Evolutionary conservation across 2,113 vertebrate genomes (phyloP), one percentile per base, ranked within the genome.

Genomic region (Sorex fumeus): DNA sequence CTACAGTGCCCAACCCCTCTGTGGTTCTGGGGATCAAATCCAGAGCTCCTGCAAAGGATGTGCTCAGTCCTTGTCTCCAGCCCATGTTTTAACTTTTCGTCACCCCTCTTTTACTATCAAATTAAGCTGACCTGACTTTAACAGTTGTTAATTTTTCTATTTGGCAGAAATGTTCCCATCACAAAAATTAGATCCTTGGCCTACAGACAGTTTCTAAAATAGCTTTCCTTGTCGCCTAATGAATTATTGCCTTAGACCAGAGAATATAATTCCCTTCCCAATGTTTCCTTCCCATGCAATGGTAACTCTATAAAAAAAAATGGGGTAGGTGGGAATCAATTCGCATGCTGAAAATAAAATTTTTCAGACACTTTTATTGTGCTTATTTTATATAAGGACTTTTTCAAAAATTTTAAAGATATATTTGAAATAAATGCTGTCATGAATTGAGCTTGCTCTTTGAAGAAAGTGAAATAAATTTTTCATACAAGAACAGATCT

Each of bases 141-240:
- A 60, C 57, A 60, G 18, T 6, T 60, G 2, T 23, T 60, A 60
- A 60, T 60, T 23, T 60, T 60, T 60, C 18, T 60, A 60, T 60
- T 60, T 60, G 57, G 57, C 21, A 23, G 57, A 60, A 60, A 60
- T 60, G 18, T 60, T 60, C 57, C 18, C 57, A 19, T 60, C 57
- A 60, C 57, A 60, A 60, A 53, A 60, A 60, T 60, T 60, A 60
- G 57, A 60, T 50, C 47, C 57, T 60, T 21, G 5, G 18, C 21
- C 57, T 60, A 60, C 8, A 93, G 71, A 88, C 28, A 87, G 72
- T 60, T 36, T 84, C 57, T 30, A 91, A 95, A 91, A 92, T 82
- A 90, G 70, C 40, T 82, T 88, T 88, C 45, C 74, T 70, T 82
- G 47, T 78, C 21, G 69, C 64, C 43, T 74, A 32, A 28, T 85